Evolutionary conservation across 1,140 invertebrate species (phyloP).

Genomic region (Drosophila neocordata): DNA sequence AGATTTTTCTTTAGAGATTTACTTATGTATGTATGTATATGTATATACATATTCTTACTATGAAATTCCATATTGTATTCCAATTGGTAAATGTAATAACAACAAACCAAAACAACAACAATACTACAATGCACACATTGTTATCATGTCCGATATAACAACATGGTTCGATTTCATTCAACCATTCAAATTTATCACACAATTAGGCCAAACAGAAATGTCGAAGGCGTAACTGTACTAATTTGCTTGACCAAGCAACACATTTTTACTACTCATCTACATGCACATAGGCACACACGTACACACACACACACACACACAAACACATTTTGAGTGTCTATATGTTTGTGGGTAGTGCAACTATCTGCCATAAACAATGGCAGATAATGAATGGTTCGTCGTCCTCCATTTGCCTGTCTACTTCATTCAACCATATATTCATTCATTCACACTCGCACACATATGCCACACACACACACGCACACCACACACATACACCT

Average conservation of each 20-base stretch:
- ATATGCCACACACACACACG: not conserved
- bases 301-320: not conserved
- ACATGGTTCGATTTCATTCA: slow-evolving; percentile 2
- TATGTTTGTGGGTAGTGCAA: not conserved
- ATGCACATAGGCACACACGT: not conserved
- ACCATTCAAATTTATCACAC: slow-evolving; percentile 7
- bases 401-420: not conserved
- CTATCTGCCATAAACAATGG: slow-evolving; percentile 8
- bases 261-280: not conserved
- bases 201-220: slow-evolving; percentile 2
- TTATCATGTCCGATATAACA: not conserved
- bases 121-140: not conserved
- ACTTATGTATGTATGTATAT: no score
- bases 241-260: slow-evolving; percentile 3
- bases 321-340: no score
- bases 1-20: no score
- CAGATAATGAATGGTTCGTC: slow-evolving; percentile 10
- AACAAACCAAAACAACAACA: no score
- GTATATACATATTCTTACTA: no score
- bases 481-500: not conserved
- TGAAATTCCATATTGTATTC: no score
- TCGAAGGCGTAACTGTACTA: slow-evolving; percentile 8
- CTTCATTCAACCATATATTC: not conserved
- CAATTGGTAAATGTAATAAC: no score
- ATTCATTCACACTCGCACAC: not conserved